phyloP scores from a whole-genome alignment of 2,113 vertebrate species.

The Oceanodroma tethys region DNA sequence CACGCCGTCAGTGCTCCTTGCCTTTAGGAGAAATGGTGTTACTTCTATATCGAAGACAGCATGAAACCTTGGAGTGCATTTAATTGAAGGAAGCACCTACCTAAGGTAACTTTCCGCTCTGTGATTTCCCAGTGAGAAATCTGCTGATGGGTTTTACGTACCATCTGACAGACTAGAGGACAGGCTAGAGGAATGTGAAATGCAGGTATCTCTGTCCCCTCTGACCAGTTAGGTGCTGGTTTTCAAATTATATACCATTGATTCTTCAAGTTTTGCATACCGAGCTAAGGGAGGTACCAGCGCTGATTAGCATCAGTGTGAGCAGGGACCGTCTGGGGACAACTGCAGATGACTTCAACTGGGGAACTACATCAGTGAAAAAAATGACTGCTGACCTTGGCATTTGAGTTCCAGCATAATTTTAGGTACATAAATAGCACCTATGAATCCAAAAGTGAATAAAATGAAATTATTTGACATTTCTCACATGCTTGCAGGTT shows the following conservation, averaged over 20 bases:
- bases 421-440: neutral
- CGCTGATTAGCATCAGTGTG: neutral
- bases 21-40: neutral
- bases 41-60: neutral
- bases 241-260: neutral
- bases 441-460: neutral
- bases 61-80: neutral
- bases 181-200: neutral
- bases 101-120: neutral
- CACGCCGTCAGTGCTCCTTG: fast-evolving
- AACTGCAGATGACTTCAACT: neutral
- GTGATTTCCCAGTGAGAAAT: neutral
- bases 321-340: neutral
- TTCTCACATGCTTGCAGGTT: neutral
- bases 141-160: neutral
- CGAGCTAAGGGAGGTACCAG: neutral
- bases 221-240: neutral
- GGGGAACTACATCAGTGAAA: neutral
- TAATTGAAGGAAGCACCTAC: neutral
- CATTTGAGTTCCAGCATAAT: neutral
- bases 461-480: neutral
- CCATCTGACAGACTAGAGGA: neutral
- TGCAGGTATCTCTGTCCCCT: neutral
- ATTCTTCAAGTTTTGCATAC: neutral
- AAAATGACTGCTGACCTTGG: neutral